Evolutionary conservation across 2,888 invertebrate genomes (phyloP).

Genomic region (Drosophila affinis): DNA sequence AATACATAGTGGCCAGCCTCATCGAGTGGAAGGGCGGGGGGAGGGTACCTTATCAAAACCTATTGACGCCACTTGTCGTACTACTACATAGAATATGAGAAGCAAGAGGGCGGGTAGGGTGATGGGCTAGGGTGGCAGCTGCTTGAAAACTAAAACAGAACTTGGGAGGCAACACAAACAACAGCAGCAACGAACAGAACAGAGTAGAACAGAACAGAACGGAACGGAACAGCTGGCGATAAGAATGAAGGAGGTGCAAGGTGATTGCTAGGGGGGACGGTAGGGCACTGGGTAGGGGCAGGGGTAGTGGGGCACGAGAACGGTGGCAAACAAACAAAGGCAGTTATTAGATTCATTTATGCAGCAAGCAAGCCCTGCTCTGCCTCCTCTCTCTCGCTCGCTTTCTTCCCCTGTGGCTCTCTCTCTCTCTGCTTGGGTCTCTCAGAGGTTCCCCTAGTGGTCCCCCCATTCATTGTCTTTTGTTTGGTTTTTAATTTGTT

Average conservation of each 20-base stretch:
- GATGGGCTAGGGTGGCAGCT: not conserved
- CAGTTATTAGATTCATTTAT: conserved; percentile 63
- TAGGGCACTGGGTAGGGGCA: no score
- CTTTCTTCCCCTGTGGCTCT: conserved; percentile 1
- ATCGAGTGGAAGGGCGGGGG: conserved; percentile 35
- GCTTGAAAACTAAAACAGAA: conserved; percentile 45
- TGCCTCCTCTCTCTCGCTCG: not conserved
- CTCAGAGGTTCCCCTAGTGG: not conserved
- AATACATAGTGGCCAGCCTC: conserved; percentile 10
- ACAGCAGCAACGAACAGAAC: conserved; percentile 13
- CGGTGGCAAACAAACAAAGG: conserved; percentile 51
- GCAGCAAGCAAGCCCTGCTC: conserved; percentile 18
- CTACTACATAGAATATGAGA: not conserved
- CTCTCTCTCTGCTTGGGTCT: not conserved
- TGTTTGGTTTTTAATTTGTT: conserved; percentile 42
- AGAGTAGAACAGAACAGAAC: not conserved
- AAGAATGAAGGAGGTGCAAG: conserved; percentile 48
- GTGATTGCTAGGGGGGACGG: not conserved
- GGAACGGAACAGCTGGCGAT: conserved; percentile 41
- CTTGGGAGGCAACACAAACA: conserved; percentile 21
- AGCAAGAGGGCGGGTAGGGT: not conserved
- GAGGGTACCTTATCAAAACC: conserved; percentile 49
- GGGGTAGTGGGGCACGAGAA: not conserved
- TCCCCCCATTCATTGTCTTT: conserved; percentile 7
- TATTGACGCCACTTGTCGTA: conserved; percentile 47